Base-by-base conservation (phyloP, 2,888 invertebrate species). In the Clusia tigrina region DNA sequence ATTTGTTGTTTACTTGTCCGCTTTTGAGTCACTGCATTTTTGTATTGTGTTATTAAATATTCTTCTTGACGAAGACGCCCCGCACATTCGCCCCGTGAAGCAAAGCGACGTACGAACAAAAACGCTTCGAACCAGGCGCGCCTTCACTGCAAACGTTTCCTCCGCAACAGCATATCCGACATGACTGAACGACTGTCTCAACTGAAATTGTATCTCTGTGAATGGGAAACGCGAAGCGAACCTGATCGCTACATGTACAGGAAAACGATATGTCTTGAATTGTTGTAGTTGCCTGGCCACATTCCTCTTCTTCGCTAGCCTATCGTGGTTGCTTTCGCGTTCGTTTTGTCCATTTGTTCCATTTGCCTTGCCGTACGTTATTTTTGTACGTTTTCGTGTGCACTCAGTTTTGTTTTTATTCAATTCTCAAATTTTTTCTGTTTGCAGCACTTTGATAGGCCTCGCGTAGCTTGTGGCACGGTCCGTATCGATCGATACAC, bases 241-340 rank as follows among this genome's bases (percentile, higher is more conserved):
- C 56, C 61, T 57, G 61, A 62, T 62, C 61, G 56, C 37, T 23
- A 52, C 38, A 12, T 53, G 42, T 10, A 42, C 10, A 42, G 6
- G n/a, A 5, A 42, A n/a, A 42, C 42, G 42, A 15, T 5, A n/a
- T 10, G 10, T 42, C 3, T 42, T 51, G 18, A 63, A 62, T 62
- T 62, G 58, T 55, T 58, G 58, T 63, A 63, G 63, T 63, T 63
- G 63, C 55, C 54, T 38, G 55, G 63, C 63, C 63, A 54, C 63
- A 63, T 63, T 63, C 63, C 58, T 48, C 54, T 58, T 55, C 58
- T 63, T 63, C 22, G 20, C 5, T n/a, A 32, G 57, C 22, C n/a
- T 24, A 20, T 38, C 51, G 17, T 38, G 22, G 22, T 53, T 52
- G 57, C 26, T 38, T 32, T 54, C 32, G 57, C 12, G 25, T 22